A percentile compares a stretch with the other conserved stretches of the same genome.
phyloP scores from a whole-genome alignment of 2,113 vertebrate genomes.

The Poicephalus meyeri region DNA sequence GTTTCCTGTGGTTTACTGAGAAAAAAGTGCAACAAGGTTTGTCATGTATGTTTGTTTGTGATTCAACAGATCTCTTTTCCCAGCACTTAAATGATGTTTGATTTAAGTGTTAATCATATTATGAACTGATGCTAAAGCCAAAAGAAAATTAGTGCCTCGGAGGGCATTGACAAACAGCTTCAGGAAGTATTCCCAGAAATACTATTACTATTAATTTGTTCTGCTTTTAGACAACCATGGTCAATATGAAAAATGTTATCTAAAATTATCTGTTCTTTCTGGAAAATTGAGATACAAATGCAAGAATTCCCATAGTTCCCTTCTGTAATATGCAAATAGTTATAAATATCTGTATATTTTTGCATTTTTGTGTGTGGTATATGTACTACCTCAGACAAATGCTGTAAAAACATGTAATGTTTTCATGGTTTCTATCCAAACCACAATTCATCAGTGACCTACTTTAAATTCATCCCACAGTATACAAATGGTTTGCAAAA shows the following conservation, averaged over 20 bases:
- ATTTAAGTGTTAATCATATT: not conserved
- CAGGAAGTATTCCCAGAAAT: not conserved
- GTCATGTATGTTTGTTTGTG: not conserved
- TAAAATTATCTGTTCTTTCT: not conserved
- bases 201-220: not conserved
- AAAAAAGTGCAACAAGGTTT: not conserved
- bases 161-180: not conserved
- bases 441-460: not conserved
- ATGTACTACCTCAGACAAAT: slow-evolving; percentile 72
- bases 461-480: slow-evolving; percentile 2
- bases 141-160: not conserved
- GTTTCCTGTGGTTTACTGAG: not conserved
- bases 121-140: slow-evolving; percentile 32
- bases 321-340: slow-evolving; percentile 30
- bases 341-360: slow-evolving; percentile 46
- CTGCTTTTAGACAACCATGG: not conserved
- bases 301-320: not conserved
- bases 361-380: slow-evolving; percentile 62
- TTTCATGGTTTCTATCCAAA: slow-evolving; percentile 25
- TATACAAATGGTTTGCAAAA: not conserved
- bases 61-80: not conserved
- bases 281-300: not conserved
- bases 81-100: not conserved
- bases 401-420: not conserved
- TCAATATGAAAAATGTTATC: not conserved